Base-by-base conservation (phyloP, 2,888 invertebrate species). In the Parnassius mnemosyne region DNA sequence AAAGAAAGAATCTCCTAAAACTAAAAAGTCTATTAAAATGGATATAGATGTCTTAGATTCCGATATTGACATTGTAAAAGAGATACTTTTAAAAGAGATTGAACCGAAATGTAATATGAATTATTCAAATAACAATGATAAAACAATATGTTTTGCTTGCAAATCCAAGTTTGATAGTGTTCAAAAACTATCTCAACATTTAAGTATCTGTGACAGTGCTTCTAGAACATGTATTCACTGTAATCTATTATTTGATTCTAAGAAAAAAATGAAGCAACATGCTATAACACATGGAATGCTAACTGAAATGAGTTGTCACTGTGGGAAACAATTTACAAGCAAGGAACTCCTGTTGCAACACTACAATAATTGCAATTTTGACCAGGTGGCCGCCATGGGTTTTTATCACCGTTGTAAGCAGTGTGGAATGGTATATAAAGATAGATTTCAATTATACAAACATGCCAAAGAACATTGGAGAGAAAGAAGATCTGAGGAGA, bases 11-110 rank as follows among this genome's bases (percentile, higher is more conserved):
- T 54, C 63, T 7, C 51, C 64, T 11, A 73, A 76, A 68, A 25
- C 65, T 57, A 78, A 76, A 66, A 78, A 71, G 51, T 67, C 77
- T 47, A 71, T 84, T 16, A 82, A 82, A 41, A 87, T 89, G 85
- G 86, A 91, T 56, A 83, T 83, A 58, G 90, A 92, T 66, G 78
- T 86, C 1, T 66, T 88, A 57, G 90, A 91, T 66, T 85, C 88
- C 0, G 90, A 91, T 63, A 73, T 80, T 11, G 85, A 85, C 65
- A 79, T 87, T 57, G 84, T 85, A 0, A 87, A 89, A 71, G 85
- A 85, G 53, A 68, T 91, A 47, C 67, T 86, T 11, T 71, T 75
- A 63, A 89, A 87, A 65, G 85, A 86, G 66, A 65, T 66, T 2
- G 82, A 83, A 49, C 75, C 80, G 47, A 87, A 60, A 53, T 16